Percentiles rank a stretch among this genome's conserved stretches.
These are phyloP conservation scores for Apodemia zela DNA, from an alignment of 2,888 invertebrate genomes.

Conservation along the genomic window DNA sequence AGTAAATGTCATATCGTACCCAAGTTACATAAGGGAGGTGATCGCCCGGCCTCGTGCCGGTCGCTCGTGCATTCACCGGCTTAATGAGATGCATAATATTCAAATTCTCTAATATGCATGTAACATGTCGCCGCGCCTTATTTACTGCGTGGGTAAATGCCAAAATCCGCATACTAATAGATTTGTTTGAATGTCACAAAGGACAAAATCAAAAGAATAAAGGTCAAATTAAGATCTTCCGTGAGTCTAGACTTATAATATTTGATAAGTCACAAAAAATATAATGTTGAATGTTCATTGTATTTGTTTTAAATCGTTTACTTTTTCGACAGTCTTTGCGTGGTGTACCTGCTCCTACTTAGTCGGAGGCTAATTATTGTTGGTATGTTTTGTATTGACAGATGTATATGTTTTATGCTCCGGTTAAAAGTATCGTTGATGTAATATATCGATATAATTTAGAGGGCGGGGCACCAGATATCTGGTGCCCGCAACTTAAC, in stretches of 20 bases:
- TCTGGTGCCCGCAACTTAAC: too few species aligned
- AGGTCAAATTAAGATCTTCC: background rate
- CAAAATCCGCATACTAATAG: constrained; percentile 29
- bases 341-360: too few species aligned
- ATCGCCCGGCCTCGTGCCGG: constrained; percentile 70
- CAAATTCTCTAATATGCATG: constrained; percentile 49
- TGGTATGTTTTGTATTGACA: too few species aligned
- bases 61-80: constrained; percentile 56
- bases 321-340: too few species aligned
- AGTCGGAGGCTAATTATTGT: too few species aligned
- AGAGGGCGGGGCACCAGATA: too few species aligned
- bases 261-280: too few species aligned
- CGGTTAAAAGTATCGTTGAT: too few species aligned
- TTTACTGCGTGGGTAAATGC: constrained; percentile 28
- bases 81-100: constrained; percentile 45
- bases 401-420: too few species aligned
- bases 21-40: constrained; percentile 65
- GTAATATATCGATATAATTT: too few species aligned
- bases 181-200: constrained; percentile 20
- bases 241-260: background rate
- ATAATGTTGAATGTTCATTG: too few species aligned
- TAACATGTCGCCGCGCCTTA: constrained; percentile 32
- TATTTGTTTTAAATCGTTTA: too few species aligned
- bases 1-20: constrained; percentile 34
- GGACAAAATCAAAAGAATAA: background rate